Evolutionary conservation across 2,797 vertebrate genomes (phyloP).

Genomic region (Pipistrellus kuhlii): DNA sequence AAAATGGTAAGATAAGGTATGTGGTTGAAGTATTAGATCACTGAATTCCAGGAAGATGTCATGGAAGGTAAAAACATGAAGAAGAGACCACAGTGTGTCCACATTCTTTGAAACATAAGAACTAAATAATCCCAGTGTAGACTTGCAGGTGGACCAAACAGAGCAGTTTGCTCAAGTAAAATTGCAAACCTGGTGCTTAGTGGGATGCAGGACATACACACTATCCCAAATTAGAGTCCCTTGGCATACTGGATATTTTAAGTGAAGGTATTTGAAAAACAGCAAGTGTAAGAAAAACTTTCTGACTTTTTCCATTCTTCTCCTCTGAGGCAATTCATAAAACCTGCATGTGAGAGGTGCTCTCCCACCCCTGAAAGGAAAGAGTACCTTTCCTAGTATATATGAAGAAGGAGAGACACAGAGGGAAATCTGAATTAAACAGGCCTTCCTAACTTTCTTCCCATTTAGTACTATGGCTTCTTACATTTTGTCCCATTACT

Average conservation of each 20-base stretch:
- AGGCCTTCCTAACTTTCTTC: background rate
- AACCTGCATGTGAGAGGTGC: background rate
- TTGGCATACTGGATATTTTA: background rate
- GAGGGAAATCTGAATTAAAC: background rate
- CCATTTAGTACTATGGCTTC: background rate
- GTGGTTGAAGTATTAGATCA: background rate
- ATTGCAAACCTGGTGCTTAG: background rate
- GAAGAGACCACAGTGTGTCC: background rate
- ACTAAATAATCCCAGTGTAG: background rate
- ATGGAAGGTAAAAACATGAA: background rate
- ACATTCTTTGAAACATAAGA: background rate
- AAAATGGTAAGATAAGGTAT: background rate
- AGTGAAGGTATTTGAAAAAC: background rate
- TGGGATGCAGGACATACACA: background rate
- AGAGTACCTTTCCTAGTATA: background rate
- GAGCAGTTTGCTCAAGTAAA: background rate
- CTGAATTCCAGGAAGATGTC: background rate
- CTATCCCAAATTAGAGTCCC: background rate
- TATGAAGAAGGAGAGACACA: background rate
- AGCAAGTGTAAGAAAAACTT: background rate
- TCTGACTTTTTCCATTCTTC: background rate
- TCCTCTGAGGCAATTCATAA: background rate
- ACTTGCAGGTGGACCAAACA: background rate
- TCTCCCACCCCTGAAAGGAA: background rate
- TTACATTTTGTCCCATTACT: background rate